Base-by-base conservation (phyloP, 2,113 vertebrate genomes). In the Cepphus grylle region DNA sequence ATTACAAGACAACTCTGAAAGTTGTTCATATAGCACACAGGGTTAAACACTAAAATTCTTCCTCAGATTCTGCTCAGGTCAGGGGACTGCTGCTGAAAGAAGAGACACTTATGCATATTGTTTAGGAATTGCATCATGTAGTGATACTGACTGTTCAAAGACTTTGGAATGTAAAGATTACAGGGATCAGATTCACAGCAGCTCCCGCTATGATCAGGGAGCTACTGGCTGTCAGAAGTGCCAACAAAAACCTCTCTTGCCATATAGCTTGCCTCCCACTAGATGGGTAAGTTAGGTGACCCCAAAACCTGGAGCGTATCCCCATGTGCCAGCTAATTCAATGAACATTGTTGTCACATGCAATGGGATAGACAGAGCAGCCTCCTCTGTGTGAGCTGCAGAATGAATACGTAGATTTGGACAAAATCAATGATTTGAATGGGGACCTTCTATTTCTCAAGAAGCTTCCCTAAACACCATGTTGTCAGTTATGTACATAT, bases 251-350 rank as follows among this genome's bases (percentile, higher is more conserved):
- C 4, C 15, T 56, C 21, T 73, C 7, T 23, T 59, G 34, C 15
- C 20, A 15, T 69, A 27, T 15, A 70, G 56, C n/a, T 50, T 4
- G 1, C 16, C 18, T 66, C 8, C 23, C 81, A 13, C 27, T 29
- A 74, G 14, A 49, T 2, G 14, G 23, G 7, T 30, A 74, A 49
- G 12, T 34, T 45, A 84, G 17, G 15, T 43, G 15, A 9, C 26
- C 52, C 45, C 4, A 0, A 77, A 80, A 52, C 11, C 15, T 52
- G 8, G 18, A 47, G 8, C 12, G 7, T 34, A n/a, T 32, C 2
- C 8, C 8, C 49, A 52, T 0, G 0, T 79, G 42, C 10, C 43
- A 77, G 12, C 1, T 65, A 77, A 67, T 77, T 52, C 42, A 58
- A 7, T 16, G 5, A 71, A 62, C 5, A 20, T 10, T 85, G 11